phyloP scores from a whole-genome alignment of 2,888 invertebrate species.

The Ophion ellenae region DNA sequence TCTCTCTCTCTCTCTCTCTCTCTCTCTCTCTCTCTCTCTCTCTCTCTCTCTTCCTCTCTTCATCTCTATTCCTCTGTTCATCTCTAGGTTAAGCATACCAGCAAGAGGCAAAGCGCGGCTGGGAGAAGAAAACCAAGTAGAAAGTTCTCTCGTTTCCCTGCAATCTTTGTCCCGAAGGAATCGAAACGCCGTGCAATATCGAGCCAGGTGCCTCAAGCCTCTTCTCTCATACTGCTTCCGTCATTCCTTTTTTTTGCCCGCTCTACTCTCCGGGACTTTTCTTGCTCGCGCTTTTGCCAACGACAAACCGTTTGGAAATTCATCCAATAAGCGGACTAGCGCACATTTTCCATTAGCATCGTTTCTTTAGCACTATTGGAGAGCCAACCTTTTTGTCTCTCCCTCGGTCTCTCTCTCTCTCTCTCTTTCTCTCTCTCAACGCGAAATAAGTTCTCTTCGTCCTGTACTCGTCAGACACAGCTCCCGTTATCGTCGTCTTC shows the following conservation, averaged over 20 bases:
- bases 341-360: constrained; percentile 66
- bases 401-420: constrained; percentile 6
- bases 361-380: constrained; percentile 41
- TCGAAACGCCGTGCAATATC: constrained; percentile 65
- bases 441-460: constrained; percentile 21
- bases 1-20: background rate
- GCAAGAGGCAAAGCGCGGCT: constrained; percentile 49
- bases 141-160: constrained; percentile 63
- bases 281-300: constrained; percentile 54
- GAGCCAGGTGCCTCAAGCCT: constrained; percentile 49
- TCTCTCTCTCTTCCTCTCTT: constrained; percentile 15
- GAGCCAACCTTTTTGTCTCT: background rate
- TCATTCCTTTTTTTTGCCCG: constrained; percentile 23
- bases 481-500: constrained; percentile 30
- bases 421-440: constrained; percentile 1
- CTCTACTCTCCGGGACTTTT: constrained; percentile 52
- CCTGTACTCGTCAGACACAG: constrained; percentile 4
- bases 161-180: constrained; percentile 63
- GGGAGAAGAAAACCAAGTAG: constrained; percentile 55
- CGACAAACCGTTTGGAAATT: constrained; percentile 73
- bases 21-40: constrained; percentile 15
- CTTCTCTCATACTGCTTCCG: constrained; percentile 23
- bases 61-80: constrained; percentile 26
- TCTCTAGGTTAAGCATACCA: constrained; percentile 39
- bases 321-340: constrained; percentile 69